Conservation (phyloP, 92 coral and sea anemone species). For the Parazoanthus atlanticus region DNA sequence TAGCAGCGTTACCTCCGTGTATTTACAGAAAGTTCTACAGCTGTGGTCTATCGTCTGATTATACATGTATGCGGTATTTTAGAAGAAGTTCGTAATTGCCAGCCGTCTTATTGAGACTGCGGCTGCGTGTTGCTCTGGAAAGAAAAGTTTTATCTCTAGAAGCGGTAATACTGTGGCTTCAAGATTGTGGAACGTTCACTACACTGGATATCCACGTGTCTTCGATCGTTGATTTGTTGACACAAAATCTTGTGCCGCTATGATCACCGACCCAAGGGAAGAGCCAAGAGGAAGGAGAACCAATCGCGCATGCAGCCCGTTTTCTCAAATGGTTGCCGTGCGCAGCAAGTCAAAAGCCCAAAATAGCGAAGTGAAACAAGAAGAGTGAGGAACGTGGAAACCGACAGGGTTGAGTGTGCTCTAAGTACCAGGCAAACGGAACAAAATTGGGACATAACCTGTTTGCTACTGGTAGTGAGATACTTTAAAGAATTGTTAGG, state of each 20-base stretch:
- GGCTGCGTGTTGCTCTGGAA: not conserved
- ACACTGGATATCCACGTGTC: not conserved
- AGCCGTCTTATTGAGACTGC: not conserved
- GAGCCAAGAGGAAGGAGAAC: not conserved
- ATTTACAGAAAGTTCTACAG: not conserved
- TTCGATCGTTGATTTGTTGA: not conserved
- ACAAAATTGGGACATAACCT: not conserved
- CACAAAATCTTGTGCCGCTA: not conserved
- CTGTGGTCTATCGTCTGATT: not conserved
- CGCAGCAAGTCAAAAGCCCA: not conserved
- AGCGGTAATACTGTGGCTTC: not conserved
- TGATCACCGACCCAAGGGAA: not conserved
- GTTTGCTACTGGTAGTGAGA: slow-evolving; percentile 5
- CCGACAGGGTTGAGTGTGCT: not conserved
- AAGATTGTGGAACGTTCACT: not conserved
- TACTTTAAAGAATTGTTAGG: not conserved
- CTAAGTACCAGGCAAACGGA: not conserved
- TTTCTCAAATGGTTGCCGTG: not conserved
- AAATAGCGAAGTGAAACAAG: not conserved
- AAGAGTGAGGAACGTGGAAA: not conserved
- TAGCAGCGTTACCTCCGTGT: not conserved
- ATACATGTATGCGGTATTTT: not conserved
- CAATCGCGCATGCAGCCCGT: not conserved
- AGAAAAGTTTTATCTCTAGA: not conserved
- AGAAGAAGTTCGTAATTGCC: not conserved